Base-by-base conservation (phyloP, 1,140 invertebrate genomes). In the Lethrus apterus region DNA sequence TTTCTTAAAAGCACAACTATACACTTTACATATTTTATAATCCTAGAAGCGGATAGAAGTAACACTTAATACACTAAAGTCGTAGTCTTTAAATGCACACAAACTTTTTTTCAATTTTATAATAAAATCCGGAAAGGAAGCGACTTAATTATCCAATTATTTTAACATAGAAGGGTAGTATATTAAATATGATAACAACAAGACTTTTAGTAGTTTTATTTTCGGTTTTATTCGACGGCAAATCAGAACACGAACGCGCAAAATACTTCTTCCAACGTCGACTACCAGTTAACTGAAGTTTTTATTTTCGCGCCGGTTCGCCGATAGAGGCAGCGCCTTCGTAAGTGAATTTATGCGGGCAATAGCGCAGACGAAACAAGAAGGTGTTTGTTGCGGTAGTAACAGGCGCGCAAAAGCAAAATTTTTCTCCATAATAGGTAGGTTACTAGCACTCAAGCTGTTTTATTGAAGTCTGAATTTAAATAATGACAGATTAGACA, bases 321-420 rank as follows among this genome's bases (percentile, higher is more conserved):
- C 43, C 43, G 43, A 20, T 35, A 45, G 43, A 32, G 20, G 43
- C 43, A 45, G 21, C 15, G 35, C 43, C 33, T 30, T 45, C 43
- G 43, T 20, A 18, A 10, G 10, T 9, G 43, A 13, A 20, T 21
- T 10, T 34, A 33, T 13, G 11, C 4, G 4, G 10, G 15, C 31
- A 4, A 14, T 13, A 7, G 24, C 5, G 7, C 24, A 26, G 24
- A 7, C 24, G 24, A n/a, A 26, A 26, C 5, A 26, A 7, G 24
- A n/a, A 7, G 24, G 7, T 26, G 24, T 26, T 26, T 34, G 5
- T 9, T 10, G 33, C 10, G 11, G 33, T 34, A 34, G 3, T 9
- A 14, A 13, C 31, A 14, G 11, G 4, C 4, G 31, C 33, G 19
- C 19, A 34, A 34, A 34, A 34, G 33, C 14, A 17, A 34, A 34